Conservation (phyloP, 2,888 invertebrate genomes). For the Polydrusus tereticollis region DNA sequence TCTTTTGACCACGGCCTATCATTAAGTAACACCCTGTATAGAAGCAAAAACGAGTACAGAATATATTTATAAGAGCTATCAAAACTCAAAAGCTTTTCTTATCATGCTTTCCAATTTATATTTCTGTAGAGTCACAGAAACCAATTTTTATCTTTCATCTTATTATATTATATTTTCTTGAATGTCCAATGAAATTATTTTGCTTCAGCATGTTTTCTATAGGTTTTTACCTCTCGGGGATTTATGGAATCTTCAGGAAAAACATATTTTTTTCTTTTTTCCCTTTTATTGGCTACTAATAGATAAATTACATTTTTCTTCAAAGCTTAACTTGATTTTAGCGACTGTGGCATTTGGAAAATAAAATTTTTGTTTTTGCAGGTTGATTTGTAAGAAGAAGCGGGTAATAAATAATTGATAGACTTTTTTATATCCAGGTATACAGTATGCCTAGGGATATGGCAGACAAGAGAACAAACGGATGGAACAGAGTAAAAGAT, state of each 20-base stretch:
- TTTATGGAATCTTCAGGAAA: neutral
- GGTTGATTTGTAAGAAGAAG: too few species aligned
- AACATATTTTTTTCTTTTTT: neutral
- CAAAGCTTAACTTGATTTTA: neutral
- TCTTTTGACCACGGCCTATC: too few species aligned
- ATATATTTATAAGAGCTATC: neutral
- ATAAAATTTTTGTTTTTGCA: neutral
- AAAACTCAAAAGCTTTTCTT: neutral
- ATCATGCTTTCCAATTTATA: slow-evolving; percentile 9
- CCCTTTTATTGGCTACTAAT: neutral
- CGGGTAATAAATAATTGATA: too few species aligned
- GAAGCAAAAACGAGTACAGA: neutral
- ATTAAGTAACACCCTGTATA: too few species aligned
- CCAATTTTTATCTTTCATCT: slow-evolving; percentile 11
- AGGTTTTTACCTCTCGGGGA: neutral
- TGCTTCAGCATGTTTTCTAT: slow-evolving; percentile 5
- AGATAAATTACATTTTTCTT: neutral
- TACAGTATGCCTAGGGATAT: too few species aligned
- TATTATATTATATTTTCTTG: slow-evolving; percentile 11
- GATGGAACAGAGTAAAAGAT: too few species aligned
- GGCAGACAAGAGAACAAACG: too few species aligned
- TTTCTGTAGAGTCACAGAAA: neutral
- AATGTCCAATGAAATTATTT: slow-evolving; percentile 13
- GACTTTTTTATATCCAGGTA: too few species aligned
- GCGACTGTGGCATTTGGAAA: neutral